Evolutionary conservation across 1,140 invertebrate species (phyloP).

Genomic region (Dryas iulia): DNA sequence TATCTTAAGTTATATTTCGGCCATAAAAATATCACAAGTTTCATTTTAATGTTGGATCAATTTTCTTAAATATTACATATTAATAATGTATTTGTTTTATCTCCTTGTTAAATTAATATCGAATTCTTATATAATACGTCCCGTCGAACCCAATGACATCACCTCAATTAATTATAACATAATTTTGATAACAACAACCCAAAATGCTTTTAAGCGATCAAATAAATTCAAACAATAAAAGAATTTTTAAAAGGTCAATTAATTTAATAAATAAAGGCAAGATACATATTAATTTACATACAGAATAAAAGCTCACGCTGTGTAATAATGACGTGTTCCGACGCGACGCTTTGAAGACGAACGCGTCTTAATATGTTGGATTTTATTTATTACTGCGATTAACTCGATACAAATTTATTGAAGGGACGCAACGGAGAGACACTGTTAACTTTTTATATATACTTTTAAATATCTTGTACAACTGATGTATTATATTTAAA

Average conservation of each 20-base stretch:
- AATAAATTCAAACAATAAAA: neutral
- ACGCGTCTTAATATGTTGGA: slow-evolving; percentile 4
- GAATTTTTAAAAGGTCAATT: neutral
- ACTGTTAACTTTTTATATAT: neutral
- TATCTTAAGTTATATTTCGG: no score
- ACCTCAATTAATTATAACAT: no score
- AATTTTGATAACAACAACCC: no score
- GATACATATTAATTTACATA: slow-evolving; percentile 1
- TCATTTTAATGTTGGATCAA: no score
- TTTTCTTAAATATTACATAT: no score
- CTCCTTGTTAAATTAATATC: no score
- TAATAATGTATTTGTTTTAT: no score
- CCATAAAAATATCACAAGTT: no score
- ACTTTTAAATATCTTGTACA: no score
- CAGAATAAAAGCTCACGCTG: neutral
- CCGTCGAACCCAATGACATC: no score
- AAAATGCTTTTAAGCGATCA: neutral
- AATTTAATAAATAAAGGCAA: neutral
- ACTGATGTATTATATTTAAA: no score
- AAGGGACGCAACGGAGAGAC: neutral
- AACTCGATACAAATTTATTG: slow-evolving; percentile 2
- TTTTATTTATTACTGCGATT: slow-evolving; percentile 13
- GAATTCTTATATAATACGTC: no score
- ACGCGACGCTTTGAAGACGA: neutral
- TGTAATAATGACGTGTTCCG: neutral